Evolutionary conservation across 2,113 vertebrate genomes (phyloP).

Genomic region (Cebus imitator): DNA sequence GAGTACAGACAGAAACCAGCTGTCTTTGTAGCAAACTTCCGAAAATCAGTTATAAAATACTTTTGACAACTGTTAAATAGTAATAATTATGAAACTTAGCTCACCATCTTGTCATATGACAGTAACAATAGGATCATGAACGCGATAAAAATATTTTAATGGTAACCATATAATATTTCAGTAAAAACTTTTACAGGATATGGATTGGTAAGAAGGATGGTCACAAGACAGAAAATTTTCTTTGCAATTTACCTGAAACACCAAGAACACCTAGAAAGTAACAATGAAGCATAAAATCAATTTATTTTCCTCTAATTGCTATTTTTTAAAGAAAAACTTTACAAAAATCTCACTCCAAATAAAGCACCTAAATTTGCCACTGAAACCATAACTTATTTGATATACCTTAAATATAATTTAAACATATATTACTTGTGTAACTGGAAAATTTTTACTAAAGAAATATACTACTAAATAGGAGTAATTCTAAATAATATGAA

Average conservation of each 20-base stretch:
- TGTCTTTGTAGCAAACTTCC: not conserved
- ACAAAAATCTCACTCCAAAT: not conserved
- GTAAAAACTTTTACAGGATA: not conserved
- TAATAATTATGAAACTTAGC: not conserved
- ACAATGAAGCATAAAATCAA: not conserved
- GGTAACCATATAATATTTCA: not conserved
- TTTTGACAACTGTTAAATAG: not conserved
- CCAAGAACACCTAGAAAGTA: not conserved
- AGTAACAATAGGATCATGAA: not conserved
- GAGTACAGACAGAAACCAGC: not conserved
- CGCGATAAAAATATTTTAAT: conserved; percentile 1
- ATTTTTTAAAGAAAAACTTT: not conserved
- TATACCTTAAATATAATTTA: not conserved
- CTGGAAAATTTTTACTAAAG: not conserved
- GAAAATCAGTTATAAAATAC: not conserved
- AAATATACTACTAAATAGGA: not conserved
- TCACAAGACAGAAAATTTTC: not conserved
- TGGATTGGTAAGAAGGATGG: not conserved
- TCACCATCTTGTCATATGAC: not conserved
- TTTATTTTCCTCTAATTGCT: not conserved
- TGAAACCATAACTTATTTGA: not conserved
- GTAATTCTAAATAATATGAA: not conserved
- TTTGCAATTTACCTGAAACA: not conserved
- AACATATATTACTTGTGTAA: not conserved
- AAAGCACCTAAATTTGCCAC: not conserved